Conservation (phyloP, 2,113 vertebrate genomes). For the Puntigrus tetrazona region DNA sequence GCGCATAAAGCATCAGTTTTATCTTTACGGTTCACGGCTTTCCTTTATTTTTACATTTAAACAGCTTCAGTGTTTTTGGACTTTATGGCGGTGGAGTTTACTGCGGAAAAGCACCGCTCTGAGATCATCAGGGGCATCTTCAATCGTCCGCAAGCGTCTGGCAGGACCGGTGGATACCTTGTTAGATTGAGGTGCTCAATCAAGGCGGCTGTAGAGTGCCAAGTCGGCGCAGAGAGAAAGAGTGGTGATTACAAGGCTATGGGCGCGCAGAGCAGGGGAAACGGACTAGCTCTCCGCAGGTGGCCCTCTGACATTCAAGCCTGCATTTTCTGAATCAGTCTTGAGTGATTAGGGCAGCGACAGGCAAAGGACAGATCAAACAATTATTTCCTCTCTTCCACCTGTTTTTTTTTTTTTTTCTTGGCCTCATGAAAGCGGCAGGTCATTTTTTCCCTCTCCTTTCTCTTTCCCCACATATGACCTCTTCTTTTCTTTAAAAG, state of each 20-base stretch:
- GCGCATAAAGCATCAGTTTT: background rate
- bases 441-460: constrained; percentile 43
- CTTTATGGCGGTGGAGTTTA: constrained; percentile 60
- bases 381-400: constrained; percentile 76
- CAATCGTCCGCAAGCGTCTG: constrained; percentile 72
- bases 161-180: constrained; percentile 85
- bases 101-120: constrained; percentile 66
- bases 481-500: constrained; percentile 32
- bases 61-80: constrained; percentile 50
- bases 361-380: constrained; percentile 87
- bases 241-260: constrained; percentile 98
- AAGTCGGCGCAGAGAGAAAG: constrained; percentile 82
- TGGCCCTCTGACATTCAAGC: constrained; percentile 98
- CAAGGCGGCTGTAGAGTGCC: constrained; percentile 92
- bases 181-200: constrained; percentile 99
- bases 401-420: constrained; percentile 68
- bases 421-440: constrained; percentile 69
- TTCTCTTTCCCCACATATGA: constrained; percentile 1
- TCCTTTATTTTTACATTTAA: constrained; percentile 39
- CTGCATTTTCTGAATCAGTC: constrained; percentile 99
- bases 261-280: constrained; percentile 88
- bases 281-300: constrained; percentile 95
- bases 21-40: background rate
- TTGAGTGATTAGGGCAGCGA: constrained; percentile 96
- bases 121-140: constrained; percentile 76